Conservation (phyloP, 1,140 invertebrate species). For the Zaprionus tsacasi region DNA sequence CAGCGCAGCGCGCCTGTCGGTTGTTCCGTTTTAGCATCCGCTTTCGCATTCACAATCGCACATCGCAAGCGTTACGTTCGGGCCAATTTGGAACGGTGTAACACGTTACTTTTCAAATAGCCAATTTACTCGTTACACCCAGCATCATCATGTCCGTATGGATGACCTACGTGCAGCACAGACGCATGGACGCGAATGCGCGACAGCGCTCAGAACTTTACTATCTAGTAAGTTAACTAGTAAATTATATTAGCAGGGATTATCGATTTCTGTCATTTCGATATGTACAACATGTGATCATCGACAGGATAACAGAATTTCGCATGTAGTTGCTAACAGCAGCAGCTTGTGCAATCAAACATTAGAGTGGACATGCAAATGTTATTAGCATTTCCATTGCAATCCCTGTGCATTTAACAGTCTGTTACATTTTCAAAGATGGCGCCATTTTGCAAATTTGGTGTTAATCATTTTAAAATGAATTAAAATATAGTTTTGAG, state of each 20-base stretch:
- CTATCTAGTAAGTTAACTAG: constrained; percentile 69
- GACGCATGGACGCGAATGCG: constrained; percentile 74
- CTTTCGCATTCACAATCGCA: constrained; percentile 21
- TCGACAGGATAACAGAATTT: background rate
- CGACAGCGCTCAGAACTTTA: constrained; percentile 69
- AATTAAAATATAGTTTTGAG: background rate
- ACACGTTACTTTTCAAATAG: background rate
- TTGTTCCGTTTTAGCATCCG: constrained; percentile 26
- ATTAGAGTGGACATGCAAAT: background rate
- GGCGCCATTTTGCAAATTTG: background rate
- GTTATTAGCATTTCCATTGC: background rate
- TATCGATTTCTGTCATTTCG: background rate
- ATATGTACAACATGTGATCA: background rate
- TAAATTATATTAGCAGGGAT: too few species aligned
- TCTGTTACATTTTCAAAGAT: background rate
- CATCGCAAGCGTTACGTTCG: constrained; percentile 10
- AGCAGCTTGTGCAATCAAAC: background rate
- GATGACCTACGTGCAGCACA: constrained; percentile 84
- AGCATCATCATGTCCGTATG: constrained; percentile 84
- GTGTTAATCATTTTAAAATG: background rate
- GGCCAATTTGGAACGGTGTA: background rate
- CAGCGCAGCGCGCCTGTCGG: constrained; percentile 7
- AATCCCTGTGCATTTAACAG: background rate
- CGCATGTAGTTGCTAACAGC: background rate
- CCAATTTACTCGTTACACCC: background rate